Conservation (phyloP, 1,140 invertebrate genomes). For the Dendroctonus valens region DNA sequence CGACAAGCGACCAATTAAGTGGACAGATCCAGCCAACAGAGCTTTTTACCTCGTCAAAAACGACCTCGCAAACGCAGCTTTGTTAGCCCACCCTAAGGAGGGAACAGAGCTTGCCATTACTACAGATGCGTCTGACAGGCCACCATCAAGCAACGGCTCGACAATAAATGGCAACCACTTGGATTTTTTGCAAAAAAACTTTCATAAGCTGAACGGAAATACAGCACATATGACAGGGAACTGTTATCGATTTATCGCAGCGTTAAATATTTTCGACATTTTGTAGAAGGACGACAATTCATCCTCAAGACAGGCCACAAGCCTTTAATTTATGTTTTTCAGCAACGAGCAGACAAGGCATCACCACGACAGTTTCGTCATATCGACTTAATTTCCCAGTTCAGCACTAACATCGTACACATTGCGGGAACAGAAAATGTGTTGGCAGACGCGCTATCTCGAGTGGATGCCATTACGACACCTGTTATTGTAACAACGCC, state of each 20-base stretch:
- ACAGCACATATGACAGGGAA: constrained; percentile 44
- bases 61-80: constrained; percentile 40
- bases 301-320: constrained; percentile 51
- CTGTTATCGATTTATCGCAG: constrained; percentile 43
- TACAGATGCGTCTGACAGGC: constrained; percentile 49
- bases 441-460: neutral
- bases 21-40: constrained; percentile 40
- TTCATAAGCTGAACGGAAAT: constrained; percentile 32
- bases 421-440: constrained; percentile 33
- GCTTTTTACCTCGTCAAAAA: constrained; percentile 51
- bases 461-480: neutral
- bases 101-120: constrained; percentile 20
- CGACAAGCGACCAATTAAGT: constrained; percentile 35
- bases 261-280: constrained; percentile 44
- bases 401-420: constrained; percentile 47
- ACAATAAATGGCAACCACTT: constrained; percentile 1
- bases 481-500: neutral
- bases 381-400: constrained; percentile 48
- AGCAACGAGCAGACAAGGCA: constrained; percentile 41
- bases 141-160: constrained; percentile 44
- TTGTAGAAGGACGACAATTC: constrained; percentile 42
- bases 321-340: constrained; percentile 48
- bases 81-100: constrained; percentile 40
- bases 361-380: constrained; percentile 44
- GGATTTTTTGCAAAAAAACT: constrained; percentile 42